phyloP scores from a whole-genome alignment of 1,140 invertebrate species.

The Calosoma granatense region DNA sequence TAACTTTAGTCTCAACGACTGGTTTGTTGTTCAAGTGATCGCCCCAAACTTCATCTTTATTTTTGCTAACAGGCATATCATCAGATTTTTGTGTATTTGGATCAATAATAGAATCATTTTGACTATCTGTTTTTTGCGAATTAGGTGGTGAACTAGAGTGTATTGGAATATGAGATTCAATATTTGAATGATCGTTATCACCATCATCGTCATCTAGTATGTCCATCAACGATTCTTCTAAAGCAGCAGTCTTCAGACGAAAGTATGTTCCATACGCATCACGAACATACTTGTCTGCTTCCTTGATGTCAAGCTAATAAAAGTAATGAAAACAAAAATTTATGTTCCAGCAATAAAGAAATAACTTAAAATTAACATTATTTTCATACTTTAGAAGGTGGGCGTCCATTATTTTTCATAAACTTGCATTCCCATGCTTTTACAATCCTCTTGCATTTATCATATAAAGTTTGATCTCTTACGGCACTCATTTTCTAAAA shows the following conservation, averaged over 20 bases:
- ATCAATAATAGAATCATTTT: no score
- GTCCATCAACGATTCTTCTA: conserved; percentile 41
- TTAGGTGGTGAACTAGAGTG: no score
- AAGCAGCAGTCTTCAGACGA: conserved; percentile 58
- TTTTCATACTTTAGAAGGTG: conserved; percentile 56
- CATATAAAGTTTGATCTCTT: conserved; percentile 17
- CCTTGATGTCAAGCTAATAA: conserved; percentile 71
- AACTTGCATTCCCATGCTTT: conserved; percentile 73
- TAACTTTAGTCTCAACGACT: conserved; percentile 16
- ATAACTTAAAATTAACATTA: conserved; percentile 13
- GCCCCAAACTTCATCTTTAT: conserved; percentile 47
- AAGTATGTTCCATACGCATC: conserved; percentile 74
- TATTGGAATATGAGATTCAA: conserved; percentile 19
- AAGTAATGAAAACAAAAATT: no score
- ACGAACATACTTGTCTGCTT: conserved; percentile 56
- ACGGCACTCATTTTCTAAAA: background rate
- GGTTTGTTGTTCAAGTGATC: conserved; percentile 42
- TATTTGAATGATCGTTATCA: no score
- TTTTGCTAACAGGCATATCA: no score
- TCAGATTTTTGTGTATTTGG: no score
- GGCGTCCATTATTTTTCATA: conserved; percentile 51
- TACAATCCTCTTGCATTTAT: conserved; percentile 54
- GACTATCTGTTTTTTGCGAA: no score
- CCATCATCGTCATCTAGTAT: conserved; percentile 33
- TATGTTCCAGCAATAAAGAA: conserved; percentile 15